Evolutionary conservation across 2,888 invertebrate genomes (phyloP), one percentile per base, ranked within the genome.

Genomic region (Eretmocerus hayati): DNA sequence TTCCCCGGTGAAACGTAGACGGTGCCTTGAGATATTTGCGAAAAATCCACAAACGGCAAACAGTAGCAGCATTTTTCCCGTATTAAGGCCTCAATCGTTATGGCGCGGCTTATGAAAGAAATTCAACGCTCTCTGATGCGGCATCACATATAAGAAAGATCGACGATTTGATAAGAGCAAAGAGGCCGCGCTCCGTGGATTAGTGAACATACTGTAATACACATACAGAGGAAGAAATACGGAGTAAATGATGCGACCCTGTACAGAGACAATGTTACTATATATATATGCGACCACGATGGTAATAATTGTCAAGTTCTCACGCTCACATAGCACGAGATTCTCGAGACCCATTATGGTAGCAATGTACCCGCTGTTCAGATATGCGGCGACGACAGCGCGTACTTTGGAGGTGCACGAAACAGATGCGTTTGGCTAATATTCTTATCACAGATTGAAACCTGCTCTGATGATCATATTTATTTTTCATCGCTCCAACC

Each of bases 261-360:
- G 59, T 59, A 59, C 55, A 61, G 59, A 64, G 65, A 64, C 62
- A 68, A 64, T 68, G 63, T 63, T 58, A n/a, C n/a, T n/a, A n/a
- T n/a, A n/a, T n/a, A n/a, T n/a, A n/a, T n/a, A n/a, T n/a, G 59
- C 59, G 56, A 57, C 59, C 59, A 63, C 63, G 63, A 65, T 65
- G 61, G 59, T 60, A 62, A 65, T 66, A 68, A 68, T 68, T 67
- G 63, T 55, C 57, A 45, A 54, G 61, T 63, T 68, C 68, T 60
- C 68, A 68, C 68, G 66, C 48, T 59, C 58, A 64, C n/a, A n/a
- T n/a, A n/a, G n/a, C n/a, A n/a, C n/a, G n/a, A n/a, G n/a, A n/a
- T n/a, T n/a, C n/a, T n/a, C n/a, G n/a, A n/a, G n/a, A n/a, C n/a
- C n/a, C n/a, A n/a, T n/a, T n/a, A n/a, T n/a, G n/a, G n/a, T n/a